Evolutionary conservation across 2,113 vertebrate genomes (phyloP).

Genomic region (Gorilla gorilla): DNA sequence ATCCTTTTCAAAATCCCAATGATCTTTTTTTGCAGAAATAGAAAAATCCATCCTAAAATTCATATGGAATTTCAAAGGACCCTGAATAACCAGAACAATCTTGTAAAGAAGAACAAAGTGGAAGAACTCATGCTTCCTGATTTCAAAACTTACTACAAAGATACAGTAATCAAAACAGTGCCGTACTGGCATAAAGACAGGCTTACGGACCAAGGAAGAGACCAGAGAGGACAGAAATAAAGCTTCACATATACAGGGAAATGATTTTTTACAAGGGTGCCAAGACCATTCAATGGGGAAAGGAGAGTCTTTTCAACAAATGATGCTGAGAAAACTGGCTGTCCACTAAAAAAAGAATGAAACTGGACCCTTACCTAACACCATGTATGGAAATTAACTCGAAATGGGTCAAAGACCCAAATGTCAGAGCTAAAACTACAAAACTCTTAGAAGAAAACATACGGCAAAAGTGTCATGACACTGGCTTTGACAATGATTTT

Average conservation of each 20-base stretch:
- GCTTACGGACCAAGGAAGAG: neutral
- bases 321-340: neutral
- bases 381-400: neutral
- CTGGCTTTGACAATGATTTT: neutral
- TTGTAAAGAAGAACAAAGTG: neutral
- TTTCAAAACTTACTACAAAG: neutral
- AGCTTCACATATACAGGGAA: neutral
- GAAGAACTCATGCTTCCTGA: neutral
- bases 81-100: neutral
- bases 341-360: neutral
- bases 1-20: neutral
- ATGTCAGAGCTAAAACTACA: neutral
- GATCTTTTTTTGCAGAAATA: neutral
- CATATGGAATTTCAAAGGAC: neutral
- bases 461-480: neutral
- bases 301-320: neutral
- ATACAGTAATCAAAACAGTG: neutral
- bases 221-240: neutral
- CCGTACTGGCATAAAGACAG: neutral
- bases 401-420: neutral
- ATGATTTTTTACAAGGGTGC: neutral
- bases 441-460: neutral
- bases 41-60: neutral
- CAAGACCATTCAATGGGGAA: neutral
- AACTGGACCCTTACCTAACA: neutral